These are phyloP conservation scores for Paguma larvata DNA, from an alignment of 2,797 vertebrate species.

Conservation along the genomic window DNA sequence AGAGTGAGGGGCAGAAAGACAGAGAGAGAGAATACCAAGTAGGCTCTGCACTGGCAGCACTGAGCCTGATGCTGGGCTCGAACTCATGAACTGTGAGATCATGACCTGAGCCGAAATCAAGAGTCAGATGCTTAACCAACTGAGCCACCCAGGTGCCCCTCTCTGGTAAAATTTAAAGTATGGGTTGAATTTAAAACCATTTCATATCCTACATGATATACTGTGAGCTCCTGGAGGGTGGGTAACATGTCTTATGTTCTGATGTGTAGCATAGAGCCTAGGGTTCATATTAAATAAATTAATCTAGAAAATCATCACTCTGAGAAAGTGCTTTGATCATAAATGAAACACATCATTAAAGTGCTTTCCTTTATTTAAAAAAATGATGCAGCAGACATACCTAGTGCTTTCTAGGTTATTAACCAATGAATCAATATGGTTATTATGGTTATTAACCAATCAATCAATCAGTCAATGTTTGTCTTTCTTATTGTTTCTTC, in stretches of 20 bases:
- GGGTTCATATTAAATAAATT: neutral
- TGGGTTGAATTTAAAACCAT: slow-evolving; percentile 32
- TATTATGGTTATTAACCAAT: neutral
- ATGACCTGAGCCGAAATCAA: too few relatives aligned
- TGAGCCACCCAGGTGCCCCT: neutral
- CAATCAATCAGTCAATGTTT: neutral
- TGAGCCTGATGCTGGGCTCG: too few relatives aligned
- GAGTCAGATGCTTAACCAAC: too few relatives aligned
- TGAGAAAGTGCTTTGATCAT: neutral
- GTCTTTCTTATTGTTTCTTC: neutral
- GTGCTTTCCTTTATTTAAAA: neutral
- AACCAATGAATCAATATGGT: neutral
- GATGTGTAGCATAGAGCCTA: neutral
- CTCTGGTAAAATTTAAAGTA: slow-evolving; percentile 11
- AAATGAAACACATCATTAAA: neutral
- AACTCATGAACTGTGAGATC: too few relatives aligned
- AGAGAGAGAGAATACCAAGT: too few relatives aligned
- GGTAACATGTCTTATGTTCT: neutral
- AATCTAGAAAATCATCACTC: neutral
- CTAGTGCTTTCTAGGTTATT: neutral
- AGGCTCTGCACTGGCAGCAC: too few relatives aligned
- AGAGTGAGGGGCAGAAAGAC: too few relatives aligned
- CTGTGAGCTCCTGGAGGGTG: neutral
- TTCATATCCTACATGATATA: neutral
- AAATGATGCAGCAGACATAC: neutral